Evolutionary conservation across 2,113 vertebrate genomes (phyloP), one percentile per base, ranked within the genome.

Genomic region (Raja brachyura): DNA sequence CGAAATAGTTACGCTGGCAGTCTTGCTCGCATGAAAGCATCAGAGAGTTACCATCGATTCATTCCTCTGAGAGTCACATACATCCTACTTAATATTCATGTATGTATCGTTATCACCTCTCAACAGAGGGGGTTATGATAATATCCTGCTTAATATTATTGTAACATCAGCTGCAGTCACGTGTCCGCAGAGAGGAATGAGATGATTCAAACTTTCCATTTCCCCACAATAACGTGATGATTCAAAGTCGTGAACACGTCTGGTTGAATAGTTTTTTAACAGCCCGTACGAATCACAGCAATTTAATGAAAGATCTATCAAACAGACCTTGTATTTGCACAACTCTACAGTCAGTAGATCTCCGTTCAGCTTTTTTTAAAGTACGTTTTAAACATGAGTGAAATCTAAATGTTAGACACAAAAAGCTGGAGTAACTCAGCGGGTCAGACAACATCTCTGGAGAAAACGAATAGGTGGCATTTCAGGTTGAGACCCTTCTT

Each of bases 181-280:
- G 61, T 73, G 33, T 92, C 90, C 48, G 66, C 90, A 73, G 18
- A 48, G 90, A 92, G 90, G 90, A 92, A 92, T 73, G 66, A 25
- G 20, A 54, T 92, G 66, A 92, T 92, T 92, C 90, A 92, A 92
- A 14, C 0, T 92, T 92, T 92, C 90, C 90, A 70, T 73, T 92
- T 39, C 33, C 39, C 66, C 66, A 92, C 33, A 73, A 31, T 5
- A 73, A 73, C 10, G 18, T 73, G 90, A 54, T 92, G 70, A 92
- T 73, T 73, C 54, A 73, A 73, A 10, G 31, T 9, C 10, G 16
- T 73, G 66, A 73, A 92, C 39, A 73, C 4, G 28, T 39, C 3
- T 48, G 39, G 39, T 48, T 48, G 61, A 70, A 70, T 10, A 73
- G 0, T 73, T 48, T 2, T 20, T 54, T 48, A 68, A 70, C 14